A percentile compares a stretch with the other conserved stretches of the same genome.
These are phyloP conservation scores for Macquaria australasica DNA, from an alignment of 2,113 vertebrate species.

Conservation along the genomic window DNA sequence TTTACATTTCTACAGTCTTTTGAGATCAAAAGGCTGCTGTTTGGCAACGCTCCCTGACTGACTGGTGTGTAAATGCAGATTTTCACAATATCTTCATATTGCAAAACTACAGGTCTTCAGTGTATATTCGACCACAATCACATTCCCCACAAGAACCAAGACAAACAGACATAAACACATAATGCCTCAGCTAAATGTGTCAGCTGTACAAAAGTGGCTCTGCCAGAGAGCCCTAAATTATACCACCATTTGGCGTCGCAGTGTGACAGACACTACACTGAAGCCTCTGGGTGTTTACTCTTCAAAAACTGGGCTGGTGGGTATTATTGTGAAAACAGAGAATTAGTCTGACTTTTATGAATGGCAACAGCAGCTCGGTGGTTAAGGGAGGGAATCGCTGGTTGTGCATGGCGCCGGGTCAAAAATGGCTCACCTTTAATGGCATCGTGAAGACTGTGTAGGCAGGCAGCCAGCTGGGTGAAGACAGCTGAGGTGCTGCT, in stretches of 20 bases:
- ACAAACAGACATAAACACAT: conserved; percentile 2
- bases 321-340: conserved; percentile 1
- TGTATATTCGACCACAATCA: conserved; percentile 5
- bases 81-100: neutral
- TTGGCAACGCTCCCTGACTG: neutral
- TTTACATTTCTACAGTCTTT: neutral
- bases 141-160: neutral
- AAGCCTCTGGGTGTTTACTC: conserved; percentile 14
- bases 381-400: neutral
- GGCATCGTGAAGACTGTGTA: conserved; percentile 91
- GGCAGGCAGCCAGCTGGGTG: conserved; percentile 90
- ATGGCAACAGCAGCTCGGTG: neutral
- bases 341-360: conserved; percentile 14
- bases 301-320: neutral
- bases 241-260: neutral
- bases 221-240: conserved; percentile 17
- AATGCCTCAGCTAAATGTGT: conserved; percentile 7
- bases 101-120: neutral
- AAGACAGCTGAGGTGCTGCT: conserved; percentile 91
- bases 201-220: neutral
- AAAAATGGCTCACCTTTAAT: conserved; percentile 88
- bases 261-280: neutral
- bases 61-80: conserved; percentile 1
- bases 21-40: neutral
- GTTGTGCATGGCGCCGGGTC: neutral